Conservation (phyloP, 2,113 vertebrate genomes). For the Lagopus muta region DNA sequence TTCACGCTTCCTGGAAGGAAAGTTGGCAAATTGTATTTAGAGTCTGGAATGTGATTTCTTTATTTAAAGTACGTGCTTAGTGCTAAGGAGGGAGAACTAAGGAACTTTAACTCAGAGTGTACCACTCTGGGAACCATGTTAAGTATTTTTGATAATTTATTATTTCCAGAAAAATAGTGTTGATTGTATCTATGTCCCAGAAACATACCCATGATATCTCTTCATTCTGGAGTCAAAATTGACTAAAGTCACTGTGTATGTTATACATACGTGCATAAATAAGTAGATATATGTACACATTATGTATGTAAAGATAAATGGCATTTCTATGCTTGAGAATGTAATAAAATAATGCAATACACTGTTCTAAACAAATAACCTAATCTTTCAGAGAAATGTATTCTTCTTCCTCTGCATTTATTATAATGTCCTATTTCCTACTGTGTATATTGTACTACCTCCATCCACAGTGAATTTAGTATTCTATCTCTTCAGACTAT, state of each 20-base stretch:
- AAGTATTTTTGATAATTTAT: constrained; percentile 25
- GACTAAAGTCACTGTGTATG: neutral
- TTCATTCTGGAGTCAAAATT: neutral
- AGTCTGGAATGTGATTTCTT: constrained; percentile 60
- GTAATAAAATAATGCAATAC: neutral
- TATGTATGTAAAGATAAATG: neutral
- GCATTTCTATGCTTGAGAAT: neutral
- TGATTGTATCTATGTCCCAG: neutral
- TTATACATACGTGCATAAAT: neutral
- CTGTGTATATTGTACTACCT: constrained; percentile 14
- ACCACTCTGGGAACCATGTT: constrained; percentile 5
- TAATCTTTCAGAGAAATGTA: neutral
- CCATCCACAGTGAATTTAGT: constrained; percentile 37
- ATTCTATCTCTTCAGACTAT: constrained; percentile 28
- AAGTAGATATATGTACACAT: neutral
- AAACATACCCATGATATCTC: neutral
- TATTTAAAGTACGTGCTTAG: constrained; percentile 57
- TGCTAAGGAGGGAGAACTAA: constrained; percentile 42
- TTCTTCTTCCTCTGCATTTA: constrained; percentile 22
- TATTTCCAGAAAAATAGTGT: constrained; percentile 23
- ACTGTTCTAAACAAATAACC: neutral
- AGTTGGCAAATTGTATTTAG: constrained; percentile 59
- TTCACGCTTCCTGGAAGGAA: constrained; percentile 63
- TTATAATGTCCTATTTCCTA: neutral
- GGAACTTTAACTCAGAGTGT: constrained; percentile 45